Evolutionary conservation across 2,888 invertebrate genomes (phyloP), one percentile per base, ranked within the genome.

Genomic region (Hybos culiciformis): DNA sequence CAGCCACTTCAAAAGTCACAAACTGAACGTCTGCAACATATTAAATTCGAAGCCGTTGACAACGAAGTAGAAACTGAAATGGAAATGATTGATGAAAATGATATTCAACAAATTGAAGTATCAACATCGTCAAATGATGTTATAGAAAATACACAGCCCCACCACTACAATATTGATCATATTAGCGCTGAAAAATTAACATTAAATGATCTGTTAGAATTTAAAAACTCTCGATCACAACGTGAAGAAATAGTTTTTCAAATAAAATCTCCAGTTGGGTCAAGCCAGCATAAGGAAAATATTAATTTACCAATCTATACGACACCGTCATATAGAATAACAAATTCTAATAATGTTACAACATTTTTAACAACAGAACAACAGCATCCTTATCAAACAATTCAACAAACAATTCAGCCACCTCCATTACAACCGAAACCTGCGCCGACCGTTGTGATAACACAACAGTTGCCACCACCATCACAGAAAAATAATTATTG

Each of bases 101-200:
- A 41, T 21, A 7, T n/a, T n/a, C 17, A 36, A 11, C 20, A 36
- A 36, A 14, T 36, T 21, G 36, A 36, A 52, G 23, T 54, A 50
- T 20, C 54, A 54, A 26, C 50, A 54, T 48, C 48, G 51, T 9
- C 49, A 44, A 14, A 47, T 46, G 6, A 47, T 36, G 18, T 52
- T 41, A 38, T 46, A 47, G 49, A 56, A 40, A 48, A 54, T 33
- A 48, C 55, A 44, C 48, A 47, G 47, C 52, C 61, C 12, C 61
- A 62, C 41, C 60, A 61, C 42, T 59, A 61, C 23, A 61, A 55
- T 31, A 49, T 53, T 21, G 51, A 52, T 38, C 48, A 49, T 42
- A 62, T 63, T 12, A 64, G 64, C 39, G 56, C 62, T 3, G 64
- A 64, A 3, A 64, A 64, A 43, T 47, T 64, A n/a, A 58, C 61